Conservation (phyloP, 2,797 vertebrate species). For the Thamnophis elegans region DNA sequence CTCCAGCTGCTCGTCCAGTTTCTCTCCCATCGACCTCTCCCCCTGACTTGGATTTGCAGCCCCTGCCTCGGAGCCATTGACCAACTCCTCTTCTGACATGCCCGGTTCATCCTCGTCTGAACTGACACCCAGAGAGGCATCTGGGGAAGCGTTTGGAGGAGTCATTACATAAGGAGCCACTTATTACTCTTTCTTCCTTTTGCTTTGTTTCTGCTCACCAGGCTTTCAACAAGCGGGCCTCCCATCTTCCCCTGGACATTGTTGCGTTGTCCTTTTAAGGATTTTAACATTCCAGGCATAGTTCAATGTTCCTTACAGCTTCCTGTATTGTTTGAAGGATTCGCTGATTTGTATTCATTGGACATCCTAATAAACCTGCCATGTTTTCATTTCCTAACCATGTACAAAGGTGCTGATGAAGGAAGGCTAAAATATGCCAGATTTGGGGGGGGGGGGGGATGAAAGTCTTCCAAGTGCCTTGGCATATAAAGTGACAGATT, state of each 20-base stretch:
- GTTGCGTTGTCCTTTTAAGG: not conserved
- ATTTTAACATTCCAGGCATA: not conserved
- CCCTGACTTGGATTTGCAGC: no score
- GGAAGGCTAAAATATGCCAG: not conserved
- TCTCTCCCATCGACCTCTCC: no score
- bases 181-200: not conserved
- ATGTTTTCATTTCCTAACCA: not conserved
- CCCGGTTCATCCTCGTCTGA: no score
- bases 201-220: not conserved
- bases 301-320: not conserved
- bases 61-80: no score
- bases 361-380: not conserved
- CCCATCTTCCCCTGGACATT: not conserved
- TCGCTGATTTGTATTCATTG: not conserved
- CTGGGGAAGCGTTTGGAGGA: no score
- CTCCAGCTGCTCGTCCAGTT: no score
- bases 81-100: no score
- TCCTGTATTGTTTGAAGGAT: not conserved
- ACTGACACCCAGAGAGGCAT: no score
- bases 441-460: not conserved
- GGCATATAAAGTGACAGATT: slow-evolving; percentile 72
- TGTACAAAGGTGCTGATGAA: slow-evolving; percentile 8
- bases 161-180: not conserved
- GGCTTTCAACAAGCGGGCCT: not conserved
- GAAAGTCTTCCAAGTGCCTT: slow-evolving; percentile 59